Evolutionary conservation across 2,888 invertebrate species (phyloP), one percentile per base, ranked within the genome.

Genomic region (Agrilus cyanescens): DNA sequence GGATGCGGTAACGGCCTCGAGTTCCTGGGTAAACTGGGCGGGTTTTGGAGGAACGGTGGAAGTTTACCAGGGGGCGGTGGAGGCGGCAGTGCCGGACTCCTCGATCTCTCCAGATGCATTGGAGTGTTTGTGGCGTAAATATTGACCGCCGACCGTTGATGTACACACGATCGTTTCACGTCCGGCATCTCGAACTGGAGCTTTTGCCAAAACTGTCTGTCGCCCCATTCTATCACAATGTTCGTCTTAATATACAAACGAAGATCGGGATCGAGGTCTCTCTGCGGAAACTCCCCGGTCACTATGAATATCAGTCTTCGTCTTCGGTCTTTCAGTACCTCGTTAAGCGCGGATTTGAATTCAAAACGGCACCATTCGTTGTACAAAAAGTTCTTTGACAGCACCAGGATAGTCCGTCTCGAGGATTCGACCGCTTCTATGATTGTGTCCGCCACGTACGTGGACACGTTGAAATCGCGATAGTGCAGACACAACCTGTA

Each of bases 131-230:
- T 76, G 50, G 81, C 81, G 68, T 82, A 82, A 66, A 82, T 81
- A 66, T 82, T 82, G 58, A 78, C 76, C 53, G 80, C 76, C 47
- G 80, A 78, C 54, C 76, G 71, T 61, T 76, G 78, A 63, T 77
- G 76, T 52, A 75, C 70, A 65, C 77, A 76, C 13, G 63, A 58
- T 67, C 76, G 73, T 63, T 77, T 71, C 53, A 78, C 75, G 67
- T 87, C 86, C 46, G 93, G 93, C 79, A 94, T 80, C 42, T 90
- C 86, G 61, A 88, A 88, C 61, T 86, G 80, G 50, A 96, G 72
- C 69, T 95, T 94, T 63, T 93, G 90, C 96, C 96, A 96, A 73
- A 96, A 96, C 62, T 89, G 82, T 63, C 87, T 84, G 69, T 96
- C 94, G 50, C 88, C 88, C 85, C 88, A 90, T 66, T 88, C 86